Base-by-base conservation (phyloP, 2,888 invertebrate species). In the Drosophila siamana region DNA sequence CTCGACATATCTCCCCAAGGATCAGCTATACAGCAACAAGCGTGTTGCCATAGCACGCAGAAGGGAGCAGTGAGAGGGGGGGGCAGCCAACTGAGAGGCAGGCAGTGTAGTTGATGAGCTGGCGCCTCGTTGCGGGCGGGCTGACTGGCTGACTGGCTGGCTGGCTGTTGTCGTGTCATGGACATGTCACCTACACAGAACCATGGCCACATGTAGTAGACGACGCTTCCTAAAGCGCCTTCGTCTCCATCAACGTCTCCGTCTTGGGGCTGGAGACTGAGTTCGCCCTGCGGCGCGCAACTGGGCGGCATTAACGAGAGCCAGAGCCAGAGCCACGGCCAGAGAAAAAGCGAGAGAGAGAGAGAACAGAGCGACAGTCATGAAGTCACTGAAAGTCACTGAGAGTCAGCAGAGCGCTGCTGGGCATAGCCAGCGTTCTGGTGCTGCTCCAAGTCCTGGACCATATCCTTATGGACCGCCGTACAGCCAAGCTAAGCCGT, bases 81-180 rank as follows among this genome's bases (percentile, higher is more conserved):
- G 22, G 40, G 1, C 3, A 33, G 11, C 19, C 19, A 3, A 19
- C 19, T 19, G 7, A 26, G 41, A 7, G 38, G 11, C 19, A 2
- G 30, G 48, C 55, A 54, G 30, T 50, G 57, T 72, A 69, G 86
- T 74, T 87, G 86, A 85, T 87, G 86, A 87, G 82, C 81, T 89
- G 89, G 89, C 89, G 90, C 90, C 90, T 79, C 66, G 75, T 66
- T 66, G 70, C 70, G 63, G 69, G 73, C 69, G 68, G 64, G 44
- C 61, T 70, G 84, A 9, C 28, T 28, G 28, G 9, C 28, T 33
- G 30, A n/a, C n/a, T n/a, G n/a, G n/a, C n/a, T 70, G 84, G 9
- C 28, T 28, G 28, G 9, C 28, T 33, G 30, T 77, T 83, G 82
- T 80, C 80, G 74, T 79, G 86, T 85, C 82, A 85, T 55, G 79